phyloP scores from a whole-genome alignment of 2,797 vertebrate genomes.

The Arctocebus calabarensis region DNA sequence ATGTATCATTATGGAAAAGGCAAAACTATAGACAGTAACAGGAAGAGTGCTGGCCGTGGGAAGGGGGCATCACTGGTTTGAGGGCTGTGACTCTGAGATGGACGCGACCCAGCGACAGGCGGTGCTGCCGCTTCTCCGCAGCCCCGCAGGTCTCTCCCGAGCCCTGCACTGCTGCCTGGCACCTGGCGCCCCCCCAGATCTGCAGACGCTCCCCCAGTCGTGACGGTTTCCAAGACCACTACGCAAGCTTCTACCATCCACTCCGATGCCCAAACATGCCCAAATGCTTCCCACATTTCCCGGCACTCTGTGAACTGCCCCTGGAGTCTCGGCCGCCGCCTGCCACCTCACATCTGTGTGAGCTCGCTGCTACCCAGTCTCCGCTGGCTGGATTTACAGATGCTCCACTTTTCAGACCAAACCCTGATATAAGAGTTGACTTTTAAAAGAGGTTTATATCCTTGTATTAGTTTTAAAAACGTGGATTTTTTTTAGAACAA shows the following conservation, averaged over 20 bases:
- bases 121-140: background rate
- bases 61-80: background rate
- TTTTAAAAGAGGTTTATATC: background rate
- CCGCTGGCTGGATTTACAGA: rapidly evolving
- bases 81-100: background rate
- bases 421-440: no score
- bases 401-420: background rate
- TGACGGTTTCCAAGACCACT: rapidly evolving
- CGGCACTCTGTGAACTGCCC: rapidly evolving
- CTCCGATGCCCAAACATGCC: rapidly evolving
- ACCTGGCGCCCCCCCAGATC: background rate
- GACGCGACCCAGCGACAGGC: background rate
- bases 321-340: no score
- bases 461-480: background rate
- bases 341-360: background rate
- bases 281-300: rapidly evolving
- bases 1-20: background rate
- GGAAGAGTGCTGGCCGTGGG: background rate
- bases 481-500: background rate
- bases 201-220: background rate
- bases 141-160: background rate
- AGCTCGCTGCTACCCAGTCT: rapidly evolving
- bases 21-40: background rate
- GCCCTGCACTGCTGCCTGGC: no score
- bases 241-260: background rate